Conservation (phyloP, 2,113 vertebrate genomes). For the Salvelinus fontinalis region DNA sequence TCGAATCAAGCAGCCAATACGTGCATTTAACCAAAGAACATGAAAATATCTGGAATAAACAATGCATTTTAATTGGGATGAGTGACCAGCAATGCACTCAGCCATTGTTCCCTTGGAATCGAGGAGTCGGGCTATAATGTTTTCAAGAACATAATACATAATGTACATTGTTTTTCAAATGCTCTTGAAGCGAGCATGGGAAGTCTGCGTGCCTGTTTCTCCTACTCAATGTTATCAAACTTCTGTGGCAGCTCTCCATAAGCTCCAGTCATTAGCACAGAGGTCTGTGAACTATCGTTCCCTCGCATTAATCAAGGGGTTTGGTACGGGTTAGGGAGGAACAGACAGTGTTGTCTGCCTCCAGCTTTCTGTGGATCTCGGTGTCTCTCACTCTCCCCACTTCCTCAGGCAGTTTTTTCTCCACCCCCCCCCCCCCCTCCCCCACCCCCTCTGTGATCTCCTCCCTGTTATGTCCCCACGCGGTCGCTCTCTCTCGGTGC, state of each 20-base stretch:
- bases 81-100: too few relatives aligned
- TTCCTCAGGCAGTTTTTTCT: background rate
- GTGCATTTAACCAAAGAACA: too few relatives aligned
- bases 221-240: constrained; percentile 11
- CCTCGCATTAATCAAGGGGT: constrained; percentile 11
- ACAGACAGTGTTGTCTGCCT: constrained; percentile 20
- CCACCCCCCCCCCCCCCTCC: background rate
- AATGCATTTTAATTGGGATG: too few relatives aligned
- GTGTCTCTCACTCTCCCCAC: constrained; percentile 8
- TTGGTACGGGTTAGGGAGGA: constrained; percentile 2
- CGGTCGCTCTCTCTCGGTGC: too few relatives aligned
- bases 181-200: background rate
- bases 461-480: too few relatives aligned
- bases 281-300: constrained; percentile 34
- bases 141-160: background rate
- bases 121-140: too few relatives aligned
- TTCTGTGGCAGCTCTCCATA: constrained; percentile 27
- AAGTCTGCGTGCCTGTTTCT: background rate
- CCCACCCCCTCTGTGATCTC: constrained; percentile 8
- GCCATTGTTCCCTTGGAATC: too few relatives aligned
- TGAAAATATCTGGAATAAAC: too few relatives aligned
- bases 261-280: constrained; percentile 33
- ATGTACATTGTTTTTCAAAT: background rate
- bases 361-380: constrained; percentile 22
- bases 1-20: too few relatives aligned